Conservation (phyloP, 2,113 vertebrate genomes). For the Holacanthus passer region DNA sequence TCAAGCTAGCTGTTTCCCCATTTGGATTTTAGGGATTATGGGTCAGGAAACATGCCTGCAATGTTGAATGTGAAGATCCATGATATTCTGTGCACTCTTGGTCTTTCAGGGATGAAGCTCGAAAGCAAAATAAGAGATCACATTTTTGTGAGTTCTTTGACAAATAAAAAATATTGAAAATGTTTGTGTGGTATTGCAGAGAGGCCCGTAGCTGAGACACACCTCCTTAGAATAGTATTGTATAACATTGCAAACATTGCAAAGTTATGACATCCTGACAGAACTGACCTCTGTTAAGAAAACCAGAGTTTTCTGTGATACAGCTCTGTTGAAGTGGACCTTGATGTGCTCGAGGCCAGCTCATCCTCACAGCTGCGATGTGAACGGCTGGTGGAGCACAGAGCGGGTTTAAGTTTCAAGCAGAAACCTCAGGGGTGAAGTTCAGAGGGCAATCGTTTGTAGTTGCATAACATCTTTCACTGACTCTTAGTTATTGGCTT, state of each 20-base stretch:
- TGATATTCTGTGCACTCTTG: not conserved
- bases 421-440: constrained; percentile 40
- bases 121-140: not conserved
- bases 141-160: not conserved
- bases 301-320: not conserved
- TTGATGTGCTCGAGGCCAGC: constrained; percentile 1
- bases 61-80: not conserved
- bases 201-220: not conserved
- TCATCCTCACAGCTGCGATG: constrained; percentile 38
- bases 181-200: not conserved
- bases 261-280: not conserved
- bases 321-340: constrained; percentile 12
- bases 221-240: not conserved
- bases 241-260: not conserved
- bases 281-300: constrained; percentile 6
- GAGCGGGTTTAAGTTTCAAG: constrained; percentile 31
- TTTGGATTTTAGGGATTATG: not conserved
- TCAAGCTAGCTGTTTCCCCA: not conserved
- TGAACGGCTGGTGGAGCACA: not conserved
- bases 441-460: constrained; percentile 43
- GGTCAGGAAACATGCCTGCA: not conserved
- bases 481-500: not conserved
- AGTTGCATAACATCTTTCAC: constrained; percentile 51
- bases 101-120: not conserved
- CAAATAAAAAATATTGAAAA: not conserved